These are phyloP conservation scores for Illadopsis cleaveri DNA, from an alignment of 2,113 vertebrate species.

Conservation along the genomic window DNA sequence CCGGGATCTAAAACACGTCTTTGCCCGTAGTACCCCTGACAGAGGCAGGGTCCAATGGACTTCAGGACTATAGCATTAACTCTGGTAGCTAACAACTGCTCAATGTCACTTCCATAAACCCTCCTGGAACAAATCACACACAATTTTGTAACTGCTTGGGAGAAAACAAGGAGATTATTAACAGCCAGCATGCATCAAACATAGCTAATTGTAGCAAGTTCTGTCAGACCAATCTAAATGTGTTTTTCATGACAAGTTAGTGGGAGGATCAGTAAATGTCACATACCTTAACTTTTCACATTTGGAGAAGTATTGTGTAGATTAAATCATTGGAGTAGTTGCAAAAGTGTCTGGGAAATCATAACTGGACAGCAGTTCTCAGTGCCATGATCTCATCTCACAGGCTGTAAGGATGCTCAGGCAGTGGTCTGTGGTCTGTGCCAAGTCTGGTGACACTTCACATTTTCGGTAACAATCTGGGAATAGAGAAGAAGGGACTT, in stretches of 20 bases:
- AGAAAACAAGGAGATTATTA: background rate
- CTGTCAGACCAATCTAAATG: background rate
- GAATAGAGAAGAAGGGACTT: background rate
- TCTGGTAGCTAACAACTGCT: background rate
- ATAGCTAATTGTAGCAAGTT: background rate
- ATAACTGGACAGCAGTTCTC: background rate
- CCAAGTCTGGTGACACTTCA: background rate
- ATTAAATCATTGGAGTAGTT: background rate
- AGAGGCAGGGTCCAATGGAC: background rate
- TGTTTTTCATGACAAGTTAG: background rate
- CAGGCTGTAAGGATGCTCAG: background rate
- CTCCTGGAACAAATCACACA: background rate
- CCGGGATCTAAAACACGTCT: fast-evolving
- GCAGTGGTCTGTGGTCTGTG: background rate
- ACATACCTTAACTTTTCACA: background rate
- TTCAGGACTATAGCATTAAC: background rate
- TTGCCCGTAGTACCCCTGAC: background rate
- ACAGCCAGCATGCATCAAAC: background rate
- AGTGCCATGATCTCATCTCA: background rate
- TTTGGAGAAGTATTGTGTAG: background rate
- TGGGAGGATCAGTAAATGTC: background rate
- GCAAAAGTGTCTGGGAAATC: background rate
- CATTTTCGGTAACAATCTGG: background rate
- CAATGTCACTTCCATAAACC: background rate
- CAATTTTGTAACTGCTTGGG: background rate